Evolutionary conservation across 2,113 vertebrate genomes (phyloP), one percentile per base, ranked within the genome.

Genomic region (Sakesphorus luctuosus): DNA sequence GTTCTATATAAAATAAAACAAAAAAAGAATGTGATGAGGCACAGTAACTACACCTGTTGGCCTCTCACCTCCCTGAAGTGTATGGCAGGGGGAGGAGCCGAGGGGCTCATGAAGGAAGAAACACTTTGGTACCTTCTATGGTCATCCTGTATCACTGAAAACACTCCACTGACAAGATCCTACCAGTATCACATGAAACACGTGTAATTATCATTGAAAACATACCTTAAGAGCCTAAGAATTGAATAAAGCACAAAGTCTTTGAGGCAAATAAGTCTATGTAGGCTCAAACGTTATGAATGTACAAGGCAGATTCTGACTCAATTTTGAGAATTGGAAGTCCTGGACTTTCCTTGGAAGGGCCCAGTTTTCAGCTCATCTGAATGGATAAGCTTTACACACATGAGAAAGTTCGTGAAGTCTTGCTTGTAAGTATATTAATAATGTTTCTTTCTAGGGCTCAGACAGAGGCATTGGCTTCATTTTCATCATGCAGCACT

Each of bases 1-100:
- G 29, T 19, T 90, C 75, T 67, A 56, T 35, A 36, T 50, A 67
- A 80, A 44, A n/a, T 16, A 49, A 88, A 90, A 36, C 1, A 44
- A 52, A n/a, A 5, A 20, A 28, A 66, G 59, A 33, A 38, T 5
- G 6, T 16, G 31, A 68, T 56, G 31, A 75, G 31, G 24, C 21
- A 47, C 46, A 61, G 33, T 21, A 61, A 62, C 43, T 40, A 50
- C 1, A 65, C 11, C 35, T 83, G 23, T 62, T 4, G 1, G 33
- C 58, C 35, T 38, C 40, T 83, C 78, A 53, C 28, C 62, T 65
- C 36, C 36, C 49, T 7, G 11, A 17, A 0, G 0, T 1, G 24
- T 14, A 25, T 3, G 36, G 53, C n/a, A 88, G 49, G 26, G 86
- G 20, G 33, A 29, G 13, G 14, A 19, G 33, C 52, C 33, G 74